Evolutionary conservation across 2,888 invertebrate species (phyloP).

Genomic region (Pyralis farinalis): DNA sequence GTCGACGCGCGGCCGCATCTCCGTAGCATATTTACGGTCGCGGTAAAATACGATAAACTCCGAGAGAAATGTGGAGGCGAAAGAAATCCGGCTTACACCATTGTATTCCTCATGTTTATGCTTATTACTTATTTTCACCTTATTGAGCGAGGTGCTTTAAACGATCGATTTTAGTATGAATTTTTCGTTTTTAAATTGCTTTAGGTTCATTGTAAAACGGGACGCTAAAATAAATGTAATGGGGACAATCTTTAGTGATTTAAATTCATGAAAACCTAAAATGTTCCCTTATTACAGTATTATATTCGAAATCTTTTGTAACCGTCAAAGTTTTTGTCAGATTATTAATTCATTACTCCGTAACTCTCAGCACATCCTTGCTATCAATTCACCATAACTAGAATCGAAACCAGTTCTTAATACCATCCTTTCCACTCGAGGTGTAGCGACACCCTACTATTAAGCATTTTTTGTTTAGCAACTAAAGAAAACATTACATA

Average conservation of each 20-base stretch:
- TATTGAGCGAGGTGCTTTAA: slow-evolving; percentile 55
- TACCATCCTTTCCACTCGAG: slow-evolving; percentile 33
- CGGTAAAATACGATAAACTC: slow-evolving; percentile 75
- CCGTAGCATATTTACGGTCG: slow-evolving; percentile 64
- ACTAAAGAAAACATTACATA: too few species aligned
- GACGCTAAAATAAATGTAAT: slow-evolving; percentile 20
- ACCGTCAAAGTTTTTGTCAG: slow-evolving; percentile 32
- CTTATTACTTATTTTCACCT: slow-evolving; percentile 76
- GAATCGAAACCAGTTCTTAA: slow-evolving; percentile 50
- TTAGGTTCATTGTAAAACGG: slow-evolving; percentile 34
- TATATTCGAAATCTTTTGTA: slow-evolving; percentile 12
- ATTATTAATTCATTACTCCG: slow-evolving; percentile 34
- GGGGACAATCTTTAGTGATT: slow-evolving; percentile 14
- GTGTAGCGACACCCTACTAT: slow-evolving; percentile 13
- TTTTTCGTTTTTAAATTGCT: slow-evolving; percentile 37
- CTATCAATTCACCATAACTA: slow-evolving; percentile 50
- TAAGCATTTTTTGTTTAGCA: too few species aligned
- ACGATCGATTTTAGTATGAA: slow-evolving; percentile 51
- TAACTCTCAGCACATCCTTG: slow-evolving; percentile 31
- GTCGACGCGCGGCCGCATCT: slow-evolving; percentile 70
- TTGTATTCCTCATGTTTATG: slow-evolving; percentile 70
- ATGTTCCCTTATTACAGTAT: slow-evolving; percentile 7
- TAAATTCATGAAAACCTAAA: not conserved
- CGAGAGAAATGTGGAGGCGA: slow-evolving; percentile 68
- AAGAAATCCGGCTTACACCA: slow-evolving; percentile 71